Conservation (phyloP, 2,113 vertebrate species). For the Periophthalmus modestus region DNA sequence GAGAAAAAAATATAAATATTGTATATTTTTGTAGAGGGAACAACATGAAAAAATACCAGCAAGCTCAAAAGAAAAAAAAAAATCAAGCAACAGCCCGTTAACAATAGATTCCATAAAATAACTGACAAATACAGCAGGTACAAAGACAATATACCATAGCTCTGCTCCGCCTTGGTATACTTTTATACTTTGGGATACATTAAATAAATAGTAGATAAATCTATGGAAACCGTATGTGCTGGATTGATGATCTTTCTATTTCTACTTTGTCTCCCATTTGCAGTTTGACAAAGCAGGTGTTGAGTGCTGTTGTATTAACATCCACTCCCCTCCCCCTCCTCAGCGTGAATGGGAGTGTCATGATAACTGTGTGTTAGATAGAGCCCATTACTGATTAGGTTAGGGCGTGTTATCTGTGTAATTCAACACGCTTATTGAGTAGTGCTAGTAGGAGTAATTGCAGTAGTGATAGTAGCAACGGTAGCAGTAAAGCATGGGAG, state of each 20-base stretch:
- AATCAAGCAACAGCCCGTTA: too few relatives aligned
- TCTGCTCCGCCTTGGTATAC: too few relatives aligned
- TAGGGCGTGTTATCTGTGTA: constrained; percentile 14
- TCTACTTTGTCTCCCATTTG: not conserved
- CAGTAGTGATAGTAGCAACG: not conserved
- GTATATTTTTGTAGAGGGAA: too few relatives aligned
- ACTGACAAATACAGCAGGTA: too few relatives aligned
- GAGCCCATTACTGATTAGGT: constrained; percentile 39
- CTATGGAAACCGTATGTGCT: not conserved
- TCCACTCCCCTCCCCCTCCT: too few relatives aligned
- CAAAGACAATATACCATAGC: too few relatives aligned
- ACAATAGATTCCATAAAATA: too few relatives aligned
- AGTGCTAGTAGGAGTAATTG: not conserved
- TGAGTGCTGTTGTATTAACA: constrained; percentile 25
- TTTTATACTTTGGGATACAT: too few relatives aligned
- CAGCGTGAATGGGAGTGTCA: not conserved
- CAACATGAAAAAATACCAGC: too few relatives aligned
- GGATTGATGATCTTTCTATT: not conserved
- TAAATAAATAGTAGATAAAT: not conserved
- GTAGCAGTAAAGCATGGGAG: too few relatives aligned
- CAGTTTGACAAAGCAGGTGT: not conserved
- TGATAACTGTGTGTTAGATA: constrained; percentile 41
- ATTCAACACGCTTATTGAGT: not conserved
- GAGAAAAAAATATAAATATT: too few relatives aligned
- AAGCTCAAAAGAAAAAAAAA: too few relatives aligned